A percentile compares a stretch with the other conserved stretches of the same genome.
Evolutionary conservation across 2,888 invertebrate species (phyloP).

Genomic region (Nebria brevicollis): DNA sequence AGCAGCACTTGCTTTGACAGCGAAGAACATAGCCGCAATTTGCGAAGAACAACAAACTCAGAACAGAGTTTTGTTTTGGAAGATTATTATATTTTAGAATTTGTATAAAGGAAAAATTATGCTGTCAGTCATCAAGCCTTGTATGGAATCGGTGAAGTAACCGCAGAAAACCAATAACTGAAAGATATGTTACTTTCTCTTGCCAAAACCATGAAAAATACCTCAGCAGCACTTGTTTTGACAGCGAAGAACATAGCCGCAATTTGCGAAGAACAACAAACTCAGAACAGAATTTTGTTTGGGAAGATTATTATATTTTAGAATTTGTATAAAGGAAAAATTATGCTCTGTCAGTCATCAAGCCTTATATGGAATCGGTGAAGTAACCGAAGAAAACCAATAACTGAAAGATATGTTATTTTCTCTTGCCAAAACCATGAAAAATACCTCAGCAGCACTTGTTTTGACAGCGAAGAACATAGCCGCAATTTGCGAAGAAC

Average conservation of each 20-base stretch:
- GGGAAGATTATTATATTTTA: too few relatives aligned
- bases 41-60: too few relatives aligned
- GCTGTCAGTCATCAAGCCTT: too few relatives aligned
- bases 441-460: conserved; percentile 96
- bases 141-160: too few relatives aligned
- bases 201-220: conserved; percentile 97
- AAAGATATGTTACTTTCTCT: conserved; percentile 70
- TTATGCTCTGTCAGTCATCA: too few relatives aligned
- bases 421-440: conserved; percentile 95
- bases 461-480: conserved; percentile 97
- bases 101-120: too few relatives aligned
- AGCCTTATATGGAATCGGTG: conserved; percentile 85
- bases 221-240: conserved; percentile 94
- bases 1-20: too few relatives aligned
- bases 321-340: too few relatives aligned
- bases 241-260: conserved; percentile 97
- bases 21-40: too few relatives aligned
- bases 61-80: too few relatives aligned
- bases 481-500: conserved; percentile 87
- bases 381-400: conserved; percentile 85
- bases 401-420: conserved; percentile 90
- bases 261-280: conserved; percentile 69
- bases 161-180: conserved; percentile 73
- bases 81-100: too few relatives aligned
- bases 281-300: too few relatives aligned